phyloP scores from a whole-genome alignment of 2,113 vertebrate genomes.

The Crotalus tigris region DNA sequence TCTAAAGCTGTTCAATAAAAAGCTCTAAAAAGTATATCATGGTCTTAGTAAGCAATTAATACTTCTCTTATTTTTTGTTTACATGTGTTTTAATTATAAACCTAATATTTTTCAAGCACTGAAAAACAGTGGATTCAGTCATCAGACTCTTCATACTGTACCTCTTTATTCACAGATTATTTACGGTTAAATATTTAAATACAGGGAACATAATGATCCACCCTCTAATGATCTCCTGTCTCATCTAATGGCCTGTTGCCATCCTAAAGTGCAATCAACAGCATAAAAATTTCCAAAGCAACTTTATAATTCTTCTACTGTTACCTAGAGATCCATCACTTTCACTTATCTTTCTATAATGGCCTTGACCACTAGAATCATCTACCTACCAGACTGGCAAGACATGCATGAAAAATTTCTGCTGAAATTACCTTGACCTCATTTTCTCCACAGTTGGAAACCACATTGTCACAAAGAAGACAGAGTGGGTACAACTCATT shows the following conservation, averaged over 20 bases:
- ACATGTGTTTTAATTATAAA: not conserved
- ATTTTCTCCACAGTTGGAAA: not conserved
- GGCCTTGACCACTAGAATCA: not conserved
- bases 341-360: not conserved
- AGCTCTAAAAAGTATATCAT: not conserved
- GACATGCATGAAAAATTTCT: not conserved
- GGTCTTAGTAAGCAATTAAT: not conserved
- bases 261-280: not conserved
- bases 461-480: not conserved
- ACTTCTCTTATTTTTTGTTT: not conserved
- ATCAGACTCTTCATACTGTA: not conserved
- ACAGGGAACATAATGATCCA: not conserved
- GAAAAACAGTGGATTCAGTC: not conserved
- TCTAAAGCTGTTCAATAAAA: not conserved
- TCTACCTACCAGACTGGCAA: not conserved
- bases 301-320: not conserved
- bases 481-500: not conserved
- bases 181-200: not conserved
- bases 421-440: not conserved
- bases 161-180: not conserved
- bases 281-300: constrained; percentile 13
- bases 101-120: not conserved
- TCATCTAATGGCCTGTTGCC: constrained; percentile 1
- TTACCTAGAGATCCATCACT: constrained; percentile 9
- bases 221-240: not conserved